Base-by-base conservation (phyloP, 2,888 invertebrate species). In the Agapostemon virescens region DNA sequence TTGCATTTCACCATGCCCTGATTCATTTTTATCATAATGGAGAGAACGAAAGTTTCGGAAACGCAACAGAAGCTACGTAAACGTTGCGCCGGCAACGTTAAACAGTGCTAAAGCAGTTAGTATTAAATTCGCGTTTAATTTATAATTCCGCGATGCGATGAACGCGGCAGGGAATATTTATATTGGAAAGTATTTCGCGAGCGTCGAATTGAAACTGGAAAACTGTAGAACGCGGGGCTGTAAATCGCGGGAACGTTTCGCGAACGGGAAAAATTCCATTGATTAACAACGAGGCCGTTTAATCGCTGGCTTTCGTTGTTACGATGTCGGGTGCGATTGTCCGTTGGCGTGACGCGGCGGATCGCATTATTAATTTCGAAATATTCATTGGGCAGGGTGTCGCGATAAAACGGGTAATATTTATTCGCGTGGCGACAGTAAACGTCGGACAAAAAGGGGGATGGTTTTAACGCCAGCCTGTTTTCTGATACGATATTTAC, bases 401-500 rank as follows among this genome's bases (percentile, higher is more conserved):
- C 40, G 40, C 40, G 64, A 66, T 40, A 40, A 66, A 69, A 72
- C 75, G 26, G 17, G 20, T 17, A 42, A 42, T 42, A 58, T 77
- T 74, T 69, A 74, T 42, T 9, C 40, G 26, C 36, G n/a, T 20
- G 26, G 66, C 36, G 67, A 23, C 40, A 30, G 67, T 63, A 74
- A 74, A 74, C 40, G 42, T 33, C n/a, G 42, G 40, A 23, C n/a
- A 17, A 30, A 55, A 74, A 63, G 6, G 17, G 2, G 15, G 40
- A n/a, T 11, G 30, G 11, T 26, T 40, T 26, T 4, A 3, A 17
- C 68, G 74, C 69, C 17, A 6, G 23, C 6, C 38, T 71, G 70
- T 74, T 81, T 77, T 30, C 70, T 23, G 23, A 71, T 77, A 76
- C 66, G 73, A 70, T 79, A 80, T 85, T 81, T 79, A 78, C 52